These are phyloP conservation scores for Rhingia rostrata DNA, from an alignment of 2,888 invertebrate species.

Conservation along the genomic window DNA sequence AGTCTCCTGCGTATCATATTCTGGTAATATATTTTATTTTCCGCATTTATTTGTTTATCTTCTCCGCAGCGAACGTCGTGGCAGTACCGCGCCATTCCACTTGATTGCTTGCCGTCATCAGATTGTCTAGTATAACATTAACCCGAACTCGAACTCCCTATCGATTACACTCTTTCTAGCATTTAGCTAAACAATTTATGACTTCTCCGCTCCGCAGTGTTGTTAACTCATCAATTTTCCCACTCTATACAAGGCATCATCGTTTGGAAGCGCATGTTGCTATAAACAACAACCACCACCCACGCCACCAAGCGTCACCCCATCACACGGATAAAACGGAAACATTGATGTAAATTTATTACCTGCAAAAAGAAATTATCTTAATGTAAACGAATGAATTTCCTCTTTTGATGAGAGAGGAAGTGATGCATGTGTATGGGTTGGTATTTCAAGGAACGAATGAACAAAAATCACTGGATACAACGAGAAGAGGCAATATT, in stretches of 20 bases:
- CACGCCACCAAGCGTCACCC: constrained; percentile 1
- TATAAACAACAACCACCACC: constrained; percentile 38
- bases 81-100: constrained; percentile 6
- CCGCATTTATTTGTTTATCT: constrained; percentile 35
- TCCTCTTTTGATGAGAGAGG: constrained; percentile 58
- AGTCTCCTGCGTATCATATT: constrained; percentile 59
- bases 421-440: constrained; percentile 50
- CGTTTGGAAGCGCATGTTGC: constrained; percentile 25
- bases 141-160: constrained; percentile 39
- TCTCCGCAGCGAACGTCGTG: not conserved
- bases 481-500: not conserved
- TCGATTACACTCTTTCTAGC: constrained; percentile 57
- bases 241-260: constrained; percentile 12
- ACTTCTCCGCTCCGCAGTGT: constrained; percentile 62
- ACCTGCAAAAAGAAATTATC: constrained; percentile 73
- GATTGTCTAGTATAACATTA: constrained; percentile 68
- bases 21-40: constrained; percentile 18
- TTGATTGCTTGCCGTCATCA: constrained; percentile 26
- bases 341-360: constrained; percentile 74
- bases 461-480: not conserved
- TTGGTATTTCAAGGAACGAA: not conserved
- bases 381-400: constrained; percentile 74
- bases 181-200: constrained; percentile 57
- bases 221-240: constrained; percentile 70
- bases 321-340: constrained; percentile 53